phyloP scores from a whole-genome alignment of 2,113 vertebrate genomes.

The Rhizomys pruinosus region DNA sequence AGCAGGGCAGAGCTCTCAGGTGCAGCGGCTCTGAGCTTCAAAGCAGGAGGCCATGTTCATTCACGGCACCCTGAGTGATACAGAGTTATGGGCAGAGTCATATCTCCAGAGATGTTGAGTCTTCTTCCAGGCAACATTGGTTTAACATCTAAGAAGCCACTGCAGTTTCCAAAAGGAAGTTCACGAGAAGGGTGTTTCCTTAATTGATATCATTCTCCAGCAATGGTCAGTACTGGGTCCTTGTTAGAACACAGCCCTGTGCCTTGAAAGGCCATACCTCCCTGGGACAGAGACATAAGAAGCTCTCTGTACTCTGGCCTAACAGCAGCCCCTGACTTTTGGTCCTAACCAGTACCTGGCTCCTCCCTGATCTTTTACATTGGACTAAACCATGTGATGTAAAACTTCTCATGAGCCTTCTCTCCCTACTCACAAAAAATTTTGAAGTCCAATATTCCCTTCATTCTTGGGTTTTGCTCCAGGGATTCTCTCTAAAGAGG shows the following conservation, averaged over 20 bases:
- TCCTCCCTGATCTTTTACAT: rapidly evolving
- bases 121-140: neutral
- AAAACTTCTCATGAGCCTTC: neutral
- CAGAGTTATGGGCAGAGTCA: neutral
- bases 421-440: neutral
- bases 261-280: neutral
- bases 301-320: neutral
- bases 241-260: neutral
- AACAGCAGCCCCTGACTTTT: neutral
- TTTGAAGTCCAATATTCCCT: neutral
- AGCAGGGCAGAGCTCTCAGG: neutral
- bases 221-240: neutral
- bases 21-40: neutral
- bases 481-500: neutral
- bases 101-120: neutral
- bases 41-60: neutral
- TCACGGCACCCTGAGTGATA: rapidly evolving
- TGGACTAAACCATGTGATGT: neutral
- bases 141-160: neutral
- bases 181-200: neutral
- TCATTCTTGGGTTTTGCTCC: neutral
- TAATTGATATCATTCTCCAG: neutral
- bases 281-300: neutral
- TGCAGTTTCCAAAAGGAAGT: neutral
- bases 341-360: neutral